Percentiles rank a stretch among this genome's conserved stretches.
These are phyloP conservation scores for Plagodis pulveraria DNA, from an alignment of 2,888 invertebrate genomes.

Conservation along the genomic window DNA sequence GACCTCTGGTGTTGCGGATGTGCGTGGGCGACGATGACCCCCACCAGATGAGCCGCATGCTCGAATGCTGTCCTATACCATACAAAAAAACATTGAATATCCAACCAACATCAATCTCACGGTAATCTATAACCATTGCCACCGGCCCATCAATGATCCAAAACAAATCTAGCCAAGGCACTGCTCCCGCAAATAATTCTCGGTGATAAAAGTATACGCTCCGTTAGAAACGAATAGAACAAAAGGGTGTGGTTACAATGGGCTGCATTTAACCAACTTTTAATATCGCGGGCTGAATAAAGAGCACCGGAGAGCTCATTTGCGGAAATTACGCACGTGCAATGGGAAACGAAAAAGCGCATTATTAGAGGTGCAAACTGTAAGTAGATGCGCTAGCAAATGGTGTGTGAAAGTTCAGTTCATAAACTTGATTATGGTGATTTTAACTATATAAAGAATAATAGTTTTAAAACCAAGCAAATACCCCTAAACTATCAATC, in stretches of 20 bases:
- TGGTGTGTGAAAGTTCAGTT: background rate
- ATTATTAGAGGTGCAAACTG: background rate
- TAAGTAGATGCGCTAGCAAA: background rate
- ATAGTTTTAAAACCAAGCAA: too few species aligned
- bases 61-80: too few species aligned
- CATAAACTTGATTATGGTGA: too few species aligned
- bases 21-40: too few species aligned
- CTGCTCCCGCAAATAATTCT: conserved; percentile 8
- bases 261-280: conserved; percentile 70
- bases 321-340: conserved; percentile 69
- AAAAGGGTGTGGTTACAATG: conserved; percentile 61
- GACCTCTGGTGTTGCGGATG: too few species aligned
- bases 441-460: too few species aligned
- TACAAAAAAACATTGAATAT: too few species aligned
- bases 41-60: too few species aligned
- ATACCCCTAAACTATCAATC: too few species aligned
- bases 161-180: conserved; percentile 3
- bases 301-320: conserved; percentile 62
- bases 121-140: too few species aligned
- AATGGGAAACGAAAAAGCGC: conserved; percentile 48
- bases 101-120: too few species aligned
- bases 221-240: conserved; percentile 51
- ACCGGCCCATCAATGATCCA: background rate
- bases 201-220: conserved; percentile 35
- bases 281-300: conserved; percentile 68